Base-by-base conservation (phyloP, 30 jellyfish, hydroid and myxozoan genomes). In the Mastigias papua region DNA sequence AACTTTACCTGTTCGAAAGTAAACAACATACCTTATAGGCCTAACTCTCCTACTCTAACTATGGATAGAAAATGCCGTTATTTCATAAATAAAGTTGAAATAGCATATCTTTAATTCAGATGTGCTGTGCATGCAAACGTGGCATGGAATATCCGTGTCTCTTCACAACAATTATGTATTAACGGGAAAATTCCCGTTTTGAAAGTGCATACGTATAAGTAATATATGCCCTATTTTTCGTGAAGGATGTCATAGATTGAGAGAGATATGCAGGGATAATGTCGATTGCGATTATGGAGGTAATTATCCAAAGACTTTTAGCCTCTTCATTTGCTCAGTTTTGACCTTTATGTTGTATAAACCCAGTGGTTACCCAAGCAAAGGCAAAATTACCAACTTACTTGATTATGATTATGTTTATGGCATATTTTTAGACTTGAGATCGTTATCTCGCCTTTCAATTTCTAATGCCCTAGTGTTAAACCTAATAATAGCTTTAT, bases 191-290 rank as follows among this genome's bases (percentile, higher is more conserved):
- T 11, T 54, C 0, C 17, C 67, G 2, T 54, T 54, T 54, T 54
- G 2, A 16, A 21, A 54, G 27, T 54, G 0, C 17, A 11, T 54
- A 16, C 23, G 17, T 54, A 2, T 11, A n/a, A 11, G 27, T 54
- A 5, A 54, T 54, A 2, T 54, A 19, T 11, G 67, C 67, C 17
- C 17, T 54, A 20, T 0, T n/a, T 34, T 21, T 10, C 42, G 8
- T n/a, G 2, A 72, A 72, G 83, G 83, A 34, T 72, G 83, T 72
- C 30, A 72, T 48, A 72, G 66, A 46, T 49, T 72, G 69, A 72
- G 83, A 49, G 83, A 72, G 48, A 35, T 72, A 34, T 72, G 83
- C n/a, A 48, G 83, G 42, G 48, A 46, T 72, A 68, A 49, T 21
- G 46, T 72, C 34, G 48, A 46, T 27, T 72, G 83, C n/a, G 63